These are phyloP conservation scores for Danio kyathit DNA, from an alignment of 2,797 vertebrate species.

Conservation along the genomic window DNA sequence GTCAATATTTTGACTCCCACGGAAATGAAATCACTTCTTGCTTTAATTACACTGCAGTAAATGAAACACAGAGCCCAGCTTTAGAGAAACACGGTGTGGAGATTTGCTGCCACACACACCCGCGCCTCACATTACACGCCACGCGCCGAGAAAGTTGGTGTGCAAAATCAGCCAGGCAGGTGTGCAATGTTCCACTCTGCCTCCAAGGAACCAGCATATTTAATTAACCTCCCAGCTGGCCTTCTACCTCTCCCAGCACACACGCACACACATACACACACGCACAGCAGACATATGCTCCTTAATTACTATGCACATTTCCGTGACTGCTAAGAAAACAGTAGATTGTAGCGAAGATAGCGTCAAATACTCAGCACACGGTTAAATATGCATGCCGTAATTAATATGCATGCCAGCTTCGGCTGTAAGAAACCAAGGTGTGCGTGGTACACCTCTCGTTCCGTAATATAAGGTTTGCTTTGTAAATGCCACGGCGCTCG, in stretches of 20 bases:
- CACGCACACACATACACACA: slow-evolving; percentile 16
- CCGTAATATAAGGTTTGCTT: slow-evolving; percentile 33
- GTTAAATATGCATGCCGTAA: slow-evolving; percentile 39
- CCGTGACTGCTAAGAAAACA: slow-evolving; percentile 40
- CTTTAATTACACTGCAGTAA: slow-evolving; percentile 38
- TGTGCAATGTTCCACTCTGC: slow-evolving; percentile 57
- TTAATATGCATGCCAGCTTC: slow-evolving; percentile 37
- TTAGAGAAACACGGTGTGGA: slow-evolving; percentile 28
- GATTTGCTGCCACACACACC: slow-evolving; percentile 36
- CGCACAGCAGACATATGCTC: slow-evolving; percentile 34
- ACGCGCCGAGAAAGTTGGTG: slow-evolving; percentile 35
- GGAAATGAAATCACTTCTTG: slow-evolving; percentile 4
- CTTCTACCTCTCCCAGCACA: slow-evolving; percentile 51
- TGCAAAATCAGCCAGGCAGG: slow-evolving; percentile 59
- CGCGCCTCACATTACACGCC: slow-evolving; percentile 29
- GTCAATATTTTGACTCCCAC: slow-evolving; percentile 29
- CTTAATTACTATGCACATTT: slow-evolving; percentile 45
- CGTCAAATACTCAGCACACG: slow-evolving; percentile 9
- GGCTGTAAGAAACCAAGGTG: slow-evolving; percentile 15
- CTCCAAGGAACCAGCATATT: slow-evolving; percentile 59
- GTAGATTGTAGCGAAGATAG: slow-evolving; percentile 37
- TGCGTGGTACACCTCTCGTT: neutral
- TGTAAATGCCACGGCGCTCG: slow-evolving; percentile 31
- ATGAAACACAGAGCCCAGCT: neutral
- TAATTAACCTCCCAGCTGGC: slow-evolving; percentile 70